phyloP scores from a whole-genome alignment of 2,113 vertebrate genomes.

The Callopanchax toddi region DNA sequence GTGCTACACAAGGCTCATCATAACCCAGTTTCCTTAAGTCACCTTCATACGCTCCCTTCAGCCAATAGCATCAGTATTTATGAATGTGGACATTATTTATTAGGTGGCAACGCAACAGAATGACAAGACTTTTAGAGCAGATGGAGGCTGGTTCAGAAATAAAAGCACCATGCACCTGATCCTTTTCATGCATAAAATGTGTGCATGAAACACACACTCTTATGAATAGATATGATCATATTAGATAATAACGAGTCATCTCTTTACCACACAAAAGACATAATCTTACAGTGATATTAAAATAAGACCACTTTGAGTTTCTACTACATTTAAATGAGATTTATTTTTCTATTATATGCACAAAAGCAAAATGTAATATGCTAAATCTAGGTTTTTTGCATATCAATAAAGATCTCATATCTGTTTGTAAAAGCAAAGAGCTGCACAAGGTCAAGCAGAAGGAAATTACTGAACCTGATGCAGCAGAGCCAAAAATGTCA shows the following conservation, averaged over 20 bases:
- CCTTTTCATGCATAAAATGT: conserved; percentile 1
- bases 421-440: background rate
- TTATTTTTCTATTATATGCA: background rate
- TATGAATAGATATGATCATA: background rate
- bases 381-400: background rate
- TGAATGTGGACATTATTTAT: conserved; percentile 13
- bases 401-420: background rate
- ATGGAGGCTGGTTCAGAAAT: background rate
- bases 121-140: background rate
- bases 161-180: background rate
- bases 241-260: background rate
- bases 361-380: background rate
- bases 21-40: conserved; percentile 22
- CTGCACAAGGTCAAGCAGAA: background rate
- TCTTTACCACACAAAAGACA: no score
- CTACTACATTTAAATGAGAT: background rate
- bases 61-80: conserved; percentile 16
- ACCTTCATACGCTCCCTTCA: conserved; percentile 3
- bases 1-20: conserved; percentile 4
- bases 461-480: background rate
- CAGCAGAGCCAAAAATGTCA: background rate
- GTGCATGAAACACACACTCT: background rate
- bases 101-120: background rate
- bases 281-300: no score
- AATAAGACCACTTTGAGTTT: no score